Base-by-base conservation (phyloP, 2,888 invertebrate genomes). In the Cephus rjabovi region DNA sequence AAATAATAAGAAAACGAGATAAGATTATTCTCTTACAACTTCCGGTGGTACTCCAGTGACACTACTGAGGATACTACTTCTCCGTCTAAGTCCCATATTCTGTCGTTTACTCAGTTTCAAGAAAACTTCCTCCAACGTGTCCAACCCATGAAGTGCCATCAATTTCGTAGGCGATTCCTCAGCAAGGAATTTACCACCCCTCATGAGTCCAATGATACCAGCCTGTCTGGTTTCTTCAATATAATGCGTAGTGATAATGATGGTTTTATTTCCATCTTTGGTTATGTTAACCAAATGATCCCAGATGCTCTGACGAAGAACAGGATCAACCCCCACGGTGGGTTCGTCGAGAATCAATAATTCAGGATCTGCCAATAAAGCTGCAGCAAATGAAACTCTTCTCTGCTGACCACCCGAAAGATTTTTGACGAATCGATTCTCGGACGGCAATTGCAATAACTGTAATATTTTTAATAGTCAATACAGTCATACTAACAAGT, bases 261-360 rank as follows among this genome's bases (percentile, higher is more conserved):
- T 96, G 30, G 97, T 97, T 73, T 95, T 96, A 77, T 94, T 93
- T 23, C 95, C 95, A 82, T 94, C 95, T 89, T 94, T 95, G 0
- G 96, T 95, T 69, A 97, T 95, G 37, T 96, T 94, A 68, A 97
- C 96, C 80, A 97, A 92, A 91, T 97, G 96, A 90, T 97, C 96
- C 97, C 97, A 97, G 85, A 97, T 97, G 86, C 95, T 96, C 90
- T 97, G 96, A 81, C 97, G 93, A 15, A 98, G 92, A 68, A 98
- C 94, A 1, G 98, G 98, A 92, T 98, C 98, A 2, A 98, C 96
- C 68, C 98, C 98, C 30, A 98, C 98, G 0, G 98, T 98, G 0
- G 98, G 98, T 88, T 98, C 98, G 88, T 98, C 98, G 79, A 98
- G 92, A 87, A 98, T 98, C 80, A 98, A 92, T 40, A 98, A 93